Evolutionary conservation across 2,113 vertebrate genomes (phyloP), one percentile per base, ranked within the genome.

Genomic region (Chionis minor): DNA sequence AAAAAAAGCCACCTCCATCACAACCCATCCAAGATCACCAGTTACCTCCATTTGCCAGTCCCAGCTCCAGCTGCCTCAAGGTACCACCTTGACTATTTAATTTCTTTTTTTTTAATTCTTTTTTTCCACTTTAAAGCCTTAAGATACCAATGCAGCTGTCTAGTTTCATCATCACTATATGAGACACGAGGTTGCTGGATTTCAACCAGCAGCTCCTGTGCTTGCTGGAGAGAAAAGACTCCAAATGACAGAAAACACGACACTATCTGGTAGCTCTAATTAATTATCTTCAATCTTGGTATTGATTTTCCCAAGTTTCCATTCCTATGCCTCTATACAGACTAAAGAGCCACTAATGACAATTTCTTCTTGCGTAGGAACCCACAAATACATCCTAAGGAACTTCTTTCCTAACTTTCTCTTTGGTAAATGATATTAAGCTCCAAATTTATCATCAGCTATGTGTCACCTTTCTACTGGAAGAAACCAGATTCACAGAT

Each of bases 1-100:
- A 40, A 82, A 78, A 45, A 3, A 28, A 17, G 0, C 3, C 23
- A 56, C 5, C 2, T 19, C 15, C 8, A 6, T 5, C 4, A 0
- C 27, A 33, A 54, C 6, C 24, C 20, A 85, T 20, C 26, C 44
- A 24, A 55, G 55, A 56, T 33, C 33, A 75, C n/a, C 12, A 16
- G 5, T 6, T 8, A 32, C 26, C 40, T 73, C 32, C 19, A 6
- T 30, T n/a, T 45, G 33, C n/a, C 59, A 55, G 27, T 20, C 22
- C 40, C 8, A 81, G 33, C 40, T 61, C 10, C 28, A 30, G 15
- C 38, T 56, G n/a, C 26, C 26, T 56, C 74, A 56, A 71, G 10
- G 42, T 35, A 54, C 22, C 38, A 86, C 6, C 22, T 81, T n/a
- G 2, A 13, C 0, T 44, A 2, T 28, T 56, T 33, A 18, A 6